A percentile compares a stretch with the other conserved stretches of the same genome.
These are phyloP conservation scores for Microctenopoma lineatum DNA, from an alignment of 2,797 vertebrate species.

Conservation along the genomic window DNA sequence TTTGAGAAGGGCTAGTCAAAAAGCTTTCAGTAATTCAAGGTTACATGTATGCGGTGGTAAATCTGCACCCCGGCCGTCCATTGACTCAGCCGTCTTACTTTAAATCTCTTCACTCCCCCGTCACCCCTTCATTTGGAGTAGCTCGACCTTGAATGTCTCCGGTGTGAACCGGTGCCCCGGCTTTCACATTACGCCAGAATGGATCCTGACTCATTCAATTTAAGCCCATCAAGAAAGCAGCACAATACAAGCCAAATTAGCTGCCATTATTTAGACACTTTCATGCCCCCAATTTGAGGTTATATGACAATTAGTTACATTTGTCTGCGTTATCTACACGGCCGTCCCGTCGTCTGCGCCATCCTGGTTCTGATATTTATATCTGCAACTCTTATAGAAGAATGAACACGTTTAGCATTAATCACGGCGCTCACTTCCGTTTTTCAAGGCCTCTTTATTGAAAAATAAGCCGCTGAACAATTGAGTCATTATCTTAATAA, in stretches of 20 bases:
- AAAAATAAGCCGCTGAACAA: slow-evolving; percentile 2
- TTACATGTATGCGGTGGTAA: slow-evolving; percentile 58
- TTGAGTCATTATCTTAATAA: neutral
- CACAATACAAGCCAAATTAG: slow-evolving; percentile 77
- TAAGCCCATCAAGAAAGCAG: slow-evolving; percentile 68
- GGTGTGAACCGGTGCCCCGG: slow-evolving; percentile 69
- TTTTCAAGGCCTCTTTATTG: slow-evolving; percentile 4
- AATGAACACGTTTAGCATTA: slow-evolving; percentile 17
- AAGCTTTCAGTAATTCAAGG: slow-evolving; percentile 78
- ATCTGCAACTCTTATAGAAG: neutral
- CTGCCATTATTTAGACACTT: slow-evolving; percentile 73
- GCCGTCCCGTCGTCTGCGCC: slow-evolving; percentile 9
- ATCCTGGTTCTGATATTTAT: slow-evolving; percentile 10
- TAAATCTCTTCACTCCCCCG: slow-evolving; percentile 61
- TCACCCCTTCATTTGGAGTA: slow-evolving; percentile 65
- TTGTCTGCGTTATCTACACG: slow-evolving; percentile 52
- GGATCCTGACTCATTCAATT: slow-evolving; percentile 79
- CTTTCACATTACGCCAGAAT: slow-evolving; percentile 75
- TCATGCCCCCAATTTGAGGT: slow-evolving; percentile 61
- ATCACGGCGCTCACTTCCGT: neutral
- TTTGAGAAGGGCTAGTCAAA: slow-evolving; percentile 41
- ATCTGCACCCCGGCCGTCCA: slow-evolving; percentile 54
- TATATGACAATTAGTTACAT: slow-evolving; percentile 66
- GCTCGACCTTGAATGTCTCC: slow-evolving; percentile 70
- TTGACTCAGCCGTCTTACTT: slow-evolving; percentile 71